Evolutionary conservation across 2,888 invertebrate genomes (phyloP), one percentile per base, ranked within the genome.

Genomic region (Gymnocheta viridis): DNA sequence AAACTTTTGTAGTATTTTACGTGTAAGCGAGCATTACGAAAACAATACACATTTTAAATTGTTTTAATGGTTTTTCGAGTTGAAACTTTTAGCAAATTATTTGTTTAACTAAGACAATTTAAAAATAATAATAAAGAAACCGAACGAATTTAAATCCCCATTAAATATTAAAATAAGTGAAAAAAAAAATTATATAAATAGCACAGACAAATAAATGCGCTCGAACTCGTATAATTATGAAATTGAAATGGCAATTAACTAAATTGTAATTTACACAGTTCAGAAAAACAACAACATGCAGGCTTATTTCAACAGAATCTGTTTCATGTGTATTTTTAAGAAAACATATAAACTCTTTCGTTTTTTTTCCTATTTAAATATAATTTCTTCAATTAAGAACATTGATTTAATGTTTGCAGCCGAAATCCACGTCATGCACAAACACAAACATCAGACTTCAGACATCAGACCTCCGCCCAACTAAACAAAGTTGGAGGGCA

Each of bases 51-150:
- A 89, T 90, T 91, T 91, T 91, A 91, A 91, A 91, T 91, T 90
- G 91, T 91, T 91, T 91, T 91, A 91, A 91, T 91, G 90, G 91
- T 88, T 90, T 90, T 90, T 90, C 85, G 85, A 87, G 86, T 86
- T 87, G 85, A 77, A 83, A 73, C 60, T 82, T 82, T 74, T 47
- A 56, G 44, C 54, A 77, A 77, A 70, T 76, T 82, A 67, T 82
- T 79, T 83, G 54, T 38, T 62, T 51, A 51, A 38, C 14, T 38
- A 72, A 60, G 29, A 44, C 44, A 56, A 70, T 49, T 58, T 44
- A 69, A 60, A 67, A 66, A 73, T 49, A 72, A 70, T n/a, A 73
- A 54, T 32, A 66, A 12, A 0, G 9, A 32, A 5, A 27, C 41
- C 47, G 38, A n/a, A 38, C 10, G 10, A 58, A 62, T 12, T 44